These are phyloP conservation scores for Pempheris klunzingeri DNA, from an alignment of 2,797 vertebrate genomes.

Conservation along the genomic window DNA sequence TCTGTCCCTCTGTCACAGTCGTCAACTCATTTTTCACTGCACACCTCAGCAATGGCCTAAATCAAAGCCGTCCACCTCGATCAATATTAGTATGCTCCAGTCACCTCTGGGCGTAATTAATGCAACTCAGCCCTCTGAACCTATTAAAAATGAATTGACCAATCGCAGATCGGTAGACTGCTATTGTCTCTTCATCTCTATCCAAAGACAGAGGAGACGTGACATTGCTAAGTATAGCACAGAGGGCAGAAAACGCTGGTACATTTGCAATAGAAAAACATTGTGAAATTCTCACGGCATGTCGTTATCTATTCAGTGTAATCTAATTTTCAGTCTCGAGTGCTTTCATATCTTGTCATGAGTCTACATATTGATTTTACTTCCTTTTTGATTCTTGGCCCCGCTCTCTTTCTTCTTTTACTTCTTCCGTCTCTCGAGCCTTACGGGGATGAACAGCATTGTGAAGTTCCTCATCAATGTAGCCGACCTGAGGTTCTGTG, in stretches of 20 bases:
- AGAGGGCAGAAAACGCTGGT: not conserved
- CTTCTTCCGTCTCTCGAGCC: slow-evolving; percentile 27
- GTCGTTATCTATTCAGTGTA: slow-evolving; percentile 44
- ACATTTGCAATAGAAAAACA: slow-evolving; percentile 16
- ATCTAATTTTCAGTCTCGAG: slow-evolving; percentile 51
- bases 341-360: slow-evolving; percentile 47
- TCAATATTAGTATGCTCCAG: slow-evolving; percentile 62
- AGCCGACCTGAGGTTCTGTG: slow-evolving; percentile 47
- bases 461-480: slow-evolving; percentile 47
- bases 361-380: slow-evolving; percentile 57
- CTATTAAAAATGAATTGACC: slow-evolving; percentile 70
- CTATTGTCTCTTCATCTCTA: slow-evolving; percentile 34
- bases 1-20: slow-evolving; percentile 43
- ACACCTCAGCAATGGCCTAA: slow-evolving; percentile 45
- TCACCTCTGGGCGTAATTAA: slow-evolving; percentile 72
- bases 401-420: slow-evolving; percentile 16
- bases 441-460: slow-evolving; percentile 27
- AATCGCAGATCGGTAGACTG: slow-evolving; percentile 38
- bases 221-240: slow-evolving; percentile 33
- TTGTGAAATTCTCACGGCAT: slow-evolving; percentile 12
- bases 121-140: slow-evolving; percentile 58
- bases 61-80: slow-evolving; percentile 48
- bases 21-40: slow-evolving; percentile 34
- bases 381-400: slow-evolving; percentile 39
- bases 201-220: slow-evolving; percentile 38